Evolutionary conservation across 2,113 vertebrate species (phyloP), one percentile per base, ranked within the genome.

Genomic region (Ophthalmolycus amberensis): DNA sequence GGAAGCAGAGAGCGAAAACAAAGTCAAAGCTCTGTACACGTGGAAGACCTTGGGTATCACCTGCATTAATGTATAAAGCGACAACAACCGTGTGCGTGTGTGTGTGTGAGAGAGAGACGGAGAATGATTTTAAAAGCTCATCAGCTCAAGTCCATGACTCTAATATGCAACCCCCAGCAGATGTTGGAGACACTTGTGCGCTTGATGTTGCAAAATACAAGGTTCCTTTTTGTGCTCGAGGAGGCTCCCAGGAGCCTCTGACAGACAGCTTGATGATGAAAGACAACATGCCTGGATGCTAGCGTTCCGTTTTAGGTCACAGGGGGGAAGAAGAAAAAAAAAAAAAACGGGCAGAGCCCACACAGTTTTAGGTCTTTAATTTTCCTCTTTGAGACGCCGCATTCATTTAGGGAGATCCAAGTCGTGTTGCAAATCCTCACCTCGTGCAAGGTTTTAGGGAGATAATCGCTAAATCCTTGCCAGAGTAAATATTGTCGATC

Each of bases 261-360:
- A 82, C 67, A 88, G 86, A 72, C 77, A 65, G 77, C 90, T 87
- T 86, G 86, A 90, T 86, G 89, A 90, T 90, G 87, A 91, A 92
- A 90, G 85, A 88, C 82, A 88, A 88, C 89, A 90, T 70, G 88
- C 65, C 71, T 79, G 84, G 75, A 86, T 79, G 88, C 81, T 68
- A 77, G 71, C 62, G 65, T 83, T 85, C 80, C 37, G 65, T 89
- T 85, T 84, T 56, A 85, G 82, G 79, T 86, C 85, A 32, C 83
- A 52, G 14, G 80, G 86, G 83, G 34, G 2, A 32, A 3, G 3
- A 66, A n/a, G n/a, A n/a, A n/a, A n/a, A 50, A 81, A 85, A 32
- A 32, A 32, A 66, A 50, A 81, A 84, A 65, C 69, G 38, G 68
- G 59, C 46, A 67, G 79, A 85, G 84, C 70, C 80, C 71, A 88